Base-by-base conservation (phyloP, 2,888 invertebrate species). In the Ecdyonurus torrentis region DNA sequence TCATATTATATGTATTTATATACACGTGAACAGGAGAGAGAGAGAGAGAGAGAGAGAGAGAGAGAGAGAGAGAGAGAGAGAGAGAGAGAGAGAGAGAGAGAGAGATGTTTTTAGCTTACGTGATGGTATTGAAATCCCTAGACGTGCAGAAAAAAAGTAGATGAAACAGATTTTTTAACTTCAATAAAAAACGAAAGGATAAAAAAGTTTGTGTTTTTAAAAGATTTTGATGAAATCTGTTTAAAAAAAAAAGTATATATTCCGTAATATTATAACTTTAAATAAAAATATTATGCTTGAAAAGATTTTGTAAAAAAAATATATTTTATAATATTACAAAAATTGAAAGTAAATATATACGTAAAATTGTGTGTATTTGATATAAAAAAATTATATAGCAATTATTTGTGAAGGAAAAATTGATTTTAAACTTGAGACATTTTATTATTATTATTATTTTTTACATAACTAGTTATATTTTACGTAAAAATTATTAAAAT, bases 71-170 rank as follows among this genome's bases (percentile, higher is more conserved):
- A 37, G 37, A 5, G 37, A 5, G 37, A 37, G 5, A 15, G 7
- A 10, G 37, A 15, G 15, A 37, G 37, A 37, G 7, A 37, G 37
- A 15, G 7, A 15, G 37, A 5, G 37, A 15, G 7, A 15, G 5
- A 37, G 37, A 5, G 37, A 15, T 15, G 37, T 37, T 37, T 37
- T 37, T 37, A 37, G 37, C 37, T 37, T 37, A 37, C n/a, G 50
- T 55, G 20, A 5, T 55, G 55, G n/a, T 55, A 55, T 55, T 55
- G 55, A 55, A 55, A 55, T 55, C 55, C 55, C 55, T 55, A 7
- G 55, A 55, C 5, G 55, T 55, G n/a, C 5, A 20, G 22, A 20
- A 22, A 55, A 22, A 55, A 55, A 55, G 20, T 37, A 55, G 55
- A 37, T 37, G 37, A 37, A 37, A 37, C 7, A 37, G 37, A 55